A percentile compares a stretch with the other conserved stretches of the same genome.
These are phyloP conservation scores for Muscicapa striata DNA, from an alignment of 2,797 vertebrate genomes.

Conservation along the genomic window DNA sequence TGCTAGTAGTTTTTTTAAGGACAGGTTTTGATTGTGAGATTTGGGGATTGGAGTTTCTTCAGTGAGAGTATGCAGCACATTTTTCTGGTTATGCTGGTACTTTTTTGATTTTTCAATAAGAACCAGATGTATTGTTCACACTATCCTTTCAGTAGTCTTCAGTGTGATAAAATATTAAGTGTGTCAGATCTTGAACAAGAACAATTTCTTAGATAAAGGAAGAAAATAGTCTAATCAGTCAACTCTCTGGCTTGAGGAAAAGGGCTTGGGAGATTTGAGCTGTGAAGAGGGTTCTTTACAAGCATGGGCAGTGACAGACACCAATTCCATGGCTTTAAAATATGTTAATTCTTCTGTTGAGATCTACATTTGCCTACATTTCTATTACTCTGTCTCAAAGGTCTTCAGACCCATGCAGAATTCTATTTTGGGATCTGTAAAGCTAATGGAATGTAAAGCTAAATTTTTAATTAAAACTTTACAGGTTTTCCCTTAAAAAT, in stretches of 20 bases:
- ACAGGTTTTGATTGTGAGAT: not conserved
- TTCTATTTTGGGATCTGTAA: not conserved
- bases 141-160: not conserved
- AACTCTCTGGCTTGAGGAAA: not conserved
- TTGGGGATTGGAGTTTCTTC: not conserved
- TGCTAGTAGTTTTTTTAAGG: not conserved
- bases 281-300: not conserved
- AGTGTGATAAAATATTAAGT: not conserved
- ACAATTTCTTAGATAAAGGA: not conserved
- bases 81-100: not conserved
- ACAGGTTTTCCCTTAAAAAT: not conserved
- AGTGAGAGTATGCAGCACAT: not conserved
- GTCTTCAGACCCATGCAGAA: not conserved
- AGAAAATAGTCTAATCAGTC: not conserved
- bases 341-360: not conserved
- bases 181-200: not conserved
- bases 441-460: not conserved
- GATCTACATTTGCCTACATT: not conserved
- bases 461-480: not conserved
- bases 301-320: not conserved
- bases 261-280: not conserved
- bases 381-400: not conserved
- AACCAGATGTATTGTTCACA: not conserved
- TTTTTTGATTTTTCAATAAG: not conserved
- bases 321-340: not conserved